Evolutionary conservation across 2,888 invertebrate genomes (phyloP).

Genomic region (Epinotia bilunana): DNA sequence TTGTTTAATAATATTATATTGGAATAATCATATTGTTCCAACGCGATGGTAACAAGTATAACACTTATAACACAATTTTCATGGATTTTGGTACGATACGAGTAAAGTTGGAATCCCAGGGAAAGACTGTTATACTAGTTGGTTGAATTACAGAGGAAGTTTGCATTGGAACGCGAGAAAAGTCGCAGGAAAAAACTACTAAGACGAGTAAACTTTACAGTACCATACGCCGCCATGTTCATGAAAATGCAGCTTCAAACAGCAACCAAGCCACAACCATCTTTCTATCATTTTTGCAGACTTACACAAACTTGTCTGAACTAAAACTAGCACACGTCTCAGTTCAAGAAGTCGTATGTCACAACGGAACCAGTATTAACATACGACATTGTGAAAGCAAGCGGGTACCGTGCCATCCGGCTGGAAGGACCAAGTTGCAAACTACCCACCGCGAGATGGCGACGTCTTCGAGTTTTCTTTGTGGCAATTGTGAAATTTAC

Average conservation of each 20-base stretch:
- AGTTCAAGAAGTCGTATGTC: not conserved
- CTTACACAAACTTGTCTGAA: constrained; percentile 17
- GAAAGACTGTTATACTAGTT: too few species aligned
- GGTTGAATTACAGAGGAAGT: not conserved
- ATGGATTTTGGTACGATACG: too few species aligned
- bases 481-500: constrained; percentile 64
- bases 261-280: not conserved
- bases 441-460: constrained; percentile 58
- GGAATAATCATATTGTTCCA: too few species aligned
- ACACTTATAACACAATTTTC: too few species aligned
- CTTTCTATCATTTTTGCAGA: constrained; percentile 28
- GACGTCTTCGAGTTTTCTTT: constrained; percentile 57
- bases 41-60: too few species aligned
- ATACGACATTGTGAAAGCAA: not conserved
- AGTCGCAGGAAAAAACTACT: not conserved
- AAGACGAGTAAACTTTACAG: not conserved
- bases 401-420: constrained; percentile 47
- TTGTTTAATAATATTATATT: too few species aligned
- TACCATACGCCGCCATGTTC: not conserved
- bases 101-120: too few species aligned
- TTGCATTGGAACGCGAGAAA: not conserved
- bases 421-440: constrained; percentile 59
- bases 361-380: not conserved
- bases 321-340: constrained; percentile 45
- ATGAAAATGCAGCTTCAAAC: constrained; percentile 19